Evolutionary conservation across 2,797 vertebrate genomes (phyloP), one percentile per base, ranked within the genome.

Genomic region (Nannoperca obscura): DNA sequence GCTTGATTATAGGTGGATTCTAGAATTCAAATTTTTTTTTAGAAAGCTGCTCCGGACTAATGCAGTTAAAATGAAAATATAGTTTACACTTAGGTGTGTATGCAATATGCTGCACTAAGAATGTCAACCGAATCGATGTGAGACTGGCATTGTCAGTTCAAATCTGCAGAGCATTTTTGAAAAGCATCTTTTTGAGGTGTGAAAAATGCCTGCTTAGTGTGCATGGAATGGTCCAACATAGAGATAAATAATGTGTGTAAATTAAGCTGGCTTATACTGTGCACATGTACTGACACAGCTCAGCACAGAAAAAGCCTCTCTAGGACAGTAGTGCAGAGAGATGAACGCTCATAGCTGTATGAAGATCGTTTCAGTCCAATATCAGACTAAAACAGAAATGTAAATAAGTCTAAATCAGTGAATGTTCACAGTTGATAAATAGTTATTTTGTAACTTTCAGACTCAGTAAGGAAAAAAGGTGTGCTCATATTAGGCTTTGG

Each of bases 291-390:
- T 63, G 44, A 57, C 70, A 81, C 65, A 58, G 50, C 30, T 63
- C 30, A 55, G 40, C 17, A 22, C 1, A 61, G 36, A 19, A 46
- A 19, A 46, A 46, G 44, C 19, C 20, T 36, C 1, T 0, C 5
- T 40, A 7, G 8, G 24, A 34, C 5, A 12, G 24, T 7, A n/a
- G 32, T 44, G 34, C 9, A 54, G 19, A 8, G 14, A 71, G 2
- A 55, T 36, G 55, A 61, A 50, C 12, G 34, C 30, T 72, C 36
- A 72, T 0, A 27, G 44, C 27, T 54, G 10, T 19, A 22, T 11
- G 38, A 54, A 50, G 24, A 78, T 73, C 46, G 32, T 57, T 84
- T 40, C 19, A 80, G 60, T 80, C 42, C 10, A 53, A 17, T 22
- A 38, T 69, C 44, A 59, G 15, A 54, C 30, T 5, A 17, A 55